Evolutionary conservation across 2,888 invertebrate genomes (phyloP).

Genomic region (Eupsilia transversa): DNA sequence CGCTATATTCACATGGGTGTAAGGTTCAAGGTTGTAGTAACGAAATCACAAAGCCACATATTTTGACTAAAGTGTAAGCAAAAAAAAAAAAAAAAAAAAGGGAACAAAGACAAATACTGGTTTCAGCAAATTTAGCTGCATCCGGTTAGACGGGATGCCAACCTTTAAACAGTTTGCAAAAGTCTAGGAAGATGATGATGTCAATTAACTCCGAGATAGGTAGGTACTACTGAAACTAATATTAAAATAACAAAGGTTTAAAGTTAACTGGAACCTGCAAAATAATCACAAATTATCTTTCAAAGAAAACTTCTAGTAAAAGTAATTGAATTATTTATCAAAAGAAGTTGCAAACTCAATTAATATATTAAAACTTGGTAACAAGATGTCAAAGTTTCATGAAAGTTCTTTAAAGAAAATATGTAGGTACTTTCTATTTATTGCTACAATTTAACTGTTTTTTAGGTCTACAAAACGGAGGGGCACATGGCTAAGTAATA

Average conservation of each 20-base stretch:
- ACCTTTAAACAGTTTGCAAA: no score
- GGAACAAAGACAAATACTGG: no score
- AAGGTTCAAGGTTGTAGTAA: no score
- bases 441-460: background rate
- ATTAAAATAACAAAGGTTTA: background rate
- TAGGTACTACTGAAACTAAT: background rate
- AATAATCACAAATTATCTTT: slow-evolving; percentile 38
- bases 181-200: no score
- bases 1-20: no score
- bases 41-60: no score
- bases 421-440: background rate
- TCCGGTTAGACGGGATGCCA: no score
- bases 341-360: slow-evolving; percentile 46
- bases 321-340: slow-evolving; percentile 56
- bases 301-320: slow-evolving; percentile 21
- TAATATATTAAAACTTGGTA: slow-evolving; percentile 57
- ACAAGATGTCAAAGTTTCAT: slow-evolving; percentile 39
- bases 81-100: no score
- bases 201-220: background rate
- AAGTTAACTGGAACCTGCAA: slow-evolving; percentile 8
- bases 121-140: no score
- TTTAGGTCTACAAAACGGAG: no score
- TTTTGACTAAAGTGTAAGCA: no score
- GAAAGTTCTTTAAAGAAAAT: slow-evolving; percentile 34
- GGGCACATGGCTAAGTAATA: no score